Conservation (phyloP, 1,140 invertebrate species). For the Steinernema feltiae region DNA sequence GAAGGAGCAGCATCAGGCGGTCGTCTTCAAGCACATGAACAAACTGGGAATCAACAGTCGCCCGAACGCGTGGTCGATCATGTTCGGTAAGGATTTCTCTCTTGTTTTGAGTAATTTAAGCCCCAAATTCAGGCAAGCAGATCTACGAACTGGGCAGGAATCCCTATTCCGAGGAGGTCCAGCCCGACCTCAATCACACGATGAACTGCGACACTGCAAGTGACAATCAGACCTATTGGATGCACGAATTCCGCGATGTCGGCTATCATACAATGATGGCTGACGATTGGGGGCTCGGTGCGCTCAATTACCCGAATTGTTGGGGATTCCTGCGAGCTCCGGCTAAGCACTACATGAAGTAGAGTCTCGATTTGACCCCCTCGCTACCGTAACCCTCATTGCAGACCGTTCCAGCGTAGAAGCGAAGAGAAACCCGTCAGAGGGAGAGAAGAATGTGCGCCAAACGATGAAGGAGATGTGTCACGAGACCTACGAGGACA, state of each 20-base stretch:
- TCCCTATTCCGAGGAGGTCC: not conserved
- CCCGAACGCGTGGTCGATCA: not conserved
- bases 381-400: not conserved
- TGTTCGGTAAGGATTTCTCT: not conserved
- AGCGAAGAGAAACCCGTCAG: no score
- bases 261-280: not conserved
- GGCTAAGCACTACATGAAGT: no score
- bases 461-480: no score
- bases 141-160: not conserved
- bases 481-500: no score
- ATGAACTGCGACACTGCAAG: not conserved
- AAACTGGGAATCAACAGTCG: constrained; percentile 26
- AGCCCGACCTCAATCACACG: not conserved
- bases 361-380: constrained; percentile 11
- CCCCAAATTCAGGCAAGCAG: not conserved
- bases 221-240: not conserved
- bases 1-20: constrained; percentile 24
- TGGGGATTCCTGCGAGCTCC: constrained; percentile 30
- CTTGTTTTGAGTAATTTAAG: not conserved
- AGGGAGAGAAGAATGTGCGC: no score
- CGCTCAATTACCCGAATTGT: constrained; percentile 31
- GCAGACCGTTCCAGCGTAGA: not conserved
- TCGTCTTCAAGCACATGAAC: constrained; percentile 27
- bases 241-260: not conserved
- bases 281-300: constrained; percentile 25